Conservation (phyloP, 1,140 invertebrate genomes). For the Cotesia vestalis region DNA sequence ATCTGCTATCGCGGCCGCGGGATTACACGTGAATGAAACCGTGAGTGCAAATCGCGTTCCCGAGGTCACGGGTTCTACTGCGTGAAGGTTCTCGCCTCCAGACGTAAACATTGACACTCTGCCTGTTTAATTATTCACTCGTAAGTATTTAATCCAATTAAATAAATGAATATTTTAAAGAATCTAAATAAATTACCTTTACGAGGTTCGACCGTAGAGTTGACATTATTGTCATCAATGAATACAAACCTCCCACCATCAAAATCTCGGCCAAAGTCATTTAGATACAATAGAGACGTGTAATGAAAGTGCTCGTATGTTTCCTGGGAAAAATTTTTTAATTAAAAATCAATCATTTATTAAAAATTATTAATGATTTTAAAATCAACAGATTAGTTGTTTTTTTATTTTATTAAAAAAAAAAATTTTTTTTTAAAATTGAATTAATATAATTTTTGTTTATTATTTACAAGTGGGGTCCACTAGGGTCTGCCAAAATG, state of each 20-base stretch:
- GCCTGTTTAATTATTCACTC: slow-evolving; percentile 58
- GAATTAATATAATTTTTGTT: too few species aligned
- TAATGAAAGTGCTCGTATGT: slow-evolving; percentile 88
- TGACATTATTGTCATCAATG: slow-evolving; percentile 74
- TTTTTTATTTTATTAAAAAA: too few species aligned
- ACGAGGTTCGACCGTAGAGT: slow-evolving; percentile 79
- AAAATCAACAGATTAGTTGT: too few species aligned
- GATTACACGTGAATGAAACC: slow-evolving; percentile 87
- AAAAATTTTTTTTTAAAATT: too few species aligned
- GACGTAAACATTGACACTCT: slow-evolving; percentile 87
- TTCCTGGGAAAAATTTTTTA: slow-evolving; percentile 69
- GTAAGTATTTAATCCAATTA: background rate
- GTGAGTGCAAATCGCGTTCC: slow-evolving; percentile 83
- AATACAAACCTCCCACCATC: slow-evolving; percentile 85
- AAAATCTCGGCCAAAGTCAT: slow-evolving; percentile 79
- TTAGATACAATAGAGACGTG: slow-evolving; percentile 83
- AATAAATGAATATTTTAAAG: slow-evolving; percentile 26
- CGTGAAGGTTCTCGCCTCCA: slow-evolving; percentile 84
- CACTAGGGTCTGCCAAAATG: too few species aligned
- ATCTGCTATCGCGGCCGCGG: slow-evolving; percentile 70
- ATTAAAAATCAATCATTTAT: slow-evolving; percentile 27
- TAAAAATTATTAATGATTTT: background rate
- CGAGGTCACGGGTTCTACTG: slow-evolving; percentile 80
- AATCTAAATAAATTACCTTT: slow-evolving; percentile 64
- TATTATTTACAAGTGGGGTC: too few species aligned